Base-by-base conservation (phyloP, 2,113 vertebrate genomes). In the Zapus hudsonius region DNA sequence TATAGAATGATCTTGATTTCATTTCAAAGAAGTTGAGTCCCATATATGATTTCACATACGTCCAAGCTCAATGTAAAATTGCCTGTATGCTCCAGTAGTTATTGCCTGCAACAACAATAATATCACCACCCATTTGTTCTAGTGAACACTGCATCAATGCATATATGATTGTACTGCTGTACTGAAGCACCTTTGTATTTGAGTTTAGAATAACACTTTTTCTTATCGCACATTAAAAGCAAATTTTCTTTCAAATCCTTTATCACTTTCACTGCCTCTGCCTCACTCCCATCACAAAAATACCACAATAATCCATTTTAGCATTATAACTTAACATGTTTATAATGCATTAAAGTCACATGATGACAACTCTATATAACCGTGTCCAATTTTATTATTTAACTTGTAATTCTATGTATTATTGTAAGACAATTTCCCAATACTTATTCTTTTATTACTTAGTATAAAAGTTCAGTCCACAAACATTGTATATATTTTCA, bases 1-100 rank as follows among this genome's bases (percentile, higher is more conserved):
- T 87, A 92, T 25, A 52, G 4, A 87, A 31, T 78, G 57, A 57
- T 61, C 88, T 72, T 94, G 9, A 84, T n/a, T 93, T 6, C 13
- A 78, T 42, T 73, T 87, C 31, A 84, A 85, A 96, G 3, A n/a
- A 61, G 3, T 67, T 40, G 73, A 87, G 5, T 57, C 38, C 40
- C 19, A 29, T 67, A 17, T 25, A 5, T 86, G 84, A 10, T 89
- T 40, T 95, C 23, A 29, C 10, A 76, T 92, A 29, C 95, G n/a
- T 0, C 9, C 55, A 90, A 83, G 6, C 11, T 61, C 55, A 66
- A n/a, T 78, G 57, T 78, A 72, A 73, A 55, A 47, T 4, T 2
- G 33, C 84, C 84, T 8, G 20, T 90, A 75, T 90, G 16, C 55
- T 22, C 81, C 81, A 7, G 59, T n/a, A 42, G 11, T 42, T 89